phyloP scores from a whole-genome alignment of 2,888 invertebrate genomes.

The Drosophila ustulata region DNA sequence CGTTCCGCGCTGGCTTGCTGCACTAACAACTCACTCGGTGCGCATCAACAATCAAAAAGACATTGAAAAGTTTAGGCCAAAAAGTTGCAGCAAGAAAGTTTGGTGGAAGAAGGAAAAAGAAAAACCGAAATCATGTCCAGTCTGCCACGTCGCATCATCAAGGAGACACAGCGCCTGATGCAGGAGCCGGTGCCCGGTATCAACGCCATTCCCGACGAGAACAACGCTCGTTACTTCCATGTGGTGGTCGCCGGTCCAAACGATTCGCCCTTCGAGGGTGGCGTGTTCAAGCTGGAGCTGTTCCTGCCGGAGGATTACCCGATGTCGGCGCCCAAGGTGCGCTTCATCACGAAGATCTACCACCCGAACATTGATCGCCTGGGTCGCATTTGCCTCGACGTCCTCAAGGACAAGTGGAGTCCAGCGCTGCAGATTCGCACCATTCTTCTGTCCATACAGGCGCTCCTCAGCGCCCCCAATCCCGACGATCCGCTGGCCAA shows the following conservation, averaged over 20 bases:
- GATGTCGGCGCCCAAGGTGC: constrained; percentile 99
- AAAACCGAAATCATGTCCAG: constrained; percentile 86
- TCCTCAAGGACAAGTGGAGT: constrained; percentile 98
- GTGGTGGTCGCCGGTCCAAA: constrained; percentile 96
- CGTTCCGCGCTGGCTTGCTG: constrained; percentile 7
- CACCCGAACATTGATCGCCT: constrained; percentile 99
- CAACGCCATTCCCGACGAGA: constrained; percentile 96
- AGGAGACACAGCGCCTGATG: constrained; percentile 96
- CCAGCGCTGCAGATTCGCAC: constrained; percentile 99
- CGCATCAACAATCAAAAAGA: neutral
- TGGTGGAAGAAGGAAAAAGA: neutral
- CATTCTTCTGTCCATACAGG: constrained; percentile 98
- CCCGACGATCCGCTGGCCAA: constrained; percentile 98
- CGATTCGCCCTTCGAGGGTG: constrained; percentile 98
- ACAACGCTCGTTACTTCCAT: constrained; percentile 98
- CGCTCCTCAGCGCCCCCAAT: constrained; percentile 98
- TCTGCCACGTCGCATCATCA: constrained; percentile 89
- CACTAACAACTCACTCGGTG: constrained; percentile 5
- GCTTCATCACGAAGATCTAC: constrained; percentile 99
- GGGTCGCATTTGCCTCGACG: constrained; percentile 98
- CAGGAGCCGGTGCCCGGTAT: constrained; percentile 95
- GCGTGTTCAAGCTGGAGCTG: constrained; percentile 97
- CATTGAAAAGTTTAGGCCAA: constrained; percentile 13
- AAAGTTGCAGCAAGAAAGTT: constrained; percentile 14
- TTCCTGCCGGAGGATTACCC: constrained; percentile 99